Conservation (phyloP, 2,797 vertebrate genomes). For the Calcarius lapponicus region DNA sequence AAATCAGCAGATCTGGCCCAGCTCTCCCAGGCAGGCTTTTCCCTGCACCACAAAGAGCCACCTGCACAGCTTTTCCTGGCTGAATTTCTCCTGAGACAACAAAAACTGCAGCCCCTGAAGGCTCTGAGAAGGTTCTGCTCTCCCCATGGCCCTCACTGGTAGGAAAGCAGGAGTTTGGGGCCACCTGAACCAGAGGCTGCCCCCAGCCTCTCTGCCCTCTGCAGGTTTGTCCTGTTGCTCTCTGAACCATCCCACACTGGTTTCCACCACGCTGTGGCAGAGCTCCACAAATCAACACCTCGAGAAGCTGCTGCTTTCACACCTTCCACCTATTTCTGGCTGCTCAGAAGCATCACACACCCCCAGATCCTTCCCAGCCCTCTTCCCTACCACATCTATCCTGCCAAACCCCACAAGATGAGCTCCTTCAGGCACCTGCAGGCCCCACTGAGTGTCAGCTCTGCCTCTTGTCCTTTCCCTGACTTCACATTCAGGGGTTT, state of each 20-base stretch:
- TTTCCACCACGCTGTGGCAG: background rate
- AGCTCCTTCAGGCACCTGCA: background rate
- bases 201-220: background rate
- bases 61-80: background rate
- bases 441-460: background rate
- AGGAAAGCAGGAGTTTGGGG: background rate
- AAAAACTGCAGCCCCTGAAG: background rate
- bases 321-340: background rate
- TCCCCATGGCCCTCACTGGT: rapidly evolving
- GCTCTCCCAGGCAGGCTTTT: background rate
- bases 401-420: background rate
- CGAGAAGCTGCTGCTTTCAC: background rate
- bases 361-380: background rate
- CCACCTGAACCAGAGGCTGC: background rate
- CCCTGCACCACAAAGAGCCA: background rate
- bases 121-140: background rate
- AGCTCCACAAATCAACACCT: background rate
- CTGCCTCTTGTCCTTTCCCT: background rate
- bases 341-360: background rate
- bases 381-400: background rate
- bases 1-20: background rate
- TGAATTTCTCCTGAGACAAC: background rate
- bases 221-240: background rate
- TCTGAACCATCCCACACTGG: background rate
- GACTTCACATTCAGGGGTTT: background rate